Conservation (phyloP, 2,888 invertebrate species). For the Eupithecia pulchellata region DNA sequence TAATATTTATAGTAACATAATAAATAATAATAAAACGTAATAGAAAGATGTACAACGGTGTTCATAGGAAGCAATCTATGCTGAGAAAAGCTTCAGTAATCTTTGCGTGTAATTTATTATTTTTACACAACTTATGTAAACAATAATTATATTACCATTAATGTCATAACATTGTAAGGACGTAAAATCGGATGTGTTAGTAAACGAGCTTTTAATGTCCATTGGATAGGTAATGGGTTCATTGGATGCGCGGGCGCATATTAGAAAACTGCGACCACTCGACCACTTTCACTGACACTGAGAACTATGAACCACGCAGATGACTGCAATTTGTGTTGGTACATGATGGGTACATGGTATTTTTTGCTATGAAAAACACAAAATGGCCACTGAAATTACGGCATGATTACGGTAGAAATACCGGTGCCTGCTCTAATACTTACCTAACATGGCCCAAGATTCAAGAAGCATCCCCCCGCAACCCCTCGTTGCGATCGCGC, state of each 20-base stretch:
- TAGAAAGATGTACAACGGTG: no score
- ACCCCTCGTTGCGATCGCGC: no score
- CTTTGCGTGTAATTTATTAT: constrained; percentile 7
- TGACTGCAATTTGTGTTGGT: constrained; percentile 34
- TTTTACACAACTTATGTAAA: constrained; percentile 24
- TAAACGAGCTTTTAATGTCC: constrained; percentile 50
- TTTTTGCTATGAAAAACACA: background rate
- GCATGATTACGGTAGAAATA: background rate
- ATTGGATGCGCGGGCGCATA: constrained; percentile 56
- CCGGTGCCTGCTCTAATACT: background rate
- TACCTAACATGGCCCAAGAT: no score
- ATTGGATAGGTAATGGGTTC: constrained; percentile 48
- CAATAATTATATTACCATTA: constrained; percentile 37
- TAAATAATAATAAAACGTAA: no score
- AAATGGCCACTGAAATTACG: background rate
- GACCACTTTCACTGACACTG: constrained; percentile 76
- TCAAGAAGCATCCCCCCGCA: no score
- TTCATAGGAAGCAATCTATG: background rate
- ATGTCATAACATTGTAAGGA: constrained; percentile 40
- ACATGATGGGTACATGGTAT: background rate
- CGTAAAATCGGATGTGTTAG: constrained; percentile 38
- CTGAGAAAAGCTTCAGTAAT: constrained; percentile 1
- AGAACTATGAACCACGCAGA: constrained; percentile 45
- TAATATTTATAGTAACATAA: background rate
- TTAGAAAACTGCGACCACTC: constrained; percentile 68